Base-by-base conservation (phyloP, 2,113 vertebrate genomes). In the Motacilla alba region DNA sequence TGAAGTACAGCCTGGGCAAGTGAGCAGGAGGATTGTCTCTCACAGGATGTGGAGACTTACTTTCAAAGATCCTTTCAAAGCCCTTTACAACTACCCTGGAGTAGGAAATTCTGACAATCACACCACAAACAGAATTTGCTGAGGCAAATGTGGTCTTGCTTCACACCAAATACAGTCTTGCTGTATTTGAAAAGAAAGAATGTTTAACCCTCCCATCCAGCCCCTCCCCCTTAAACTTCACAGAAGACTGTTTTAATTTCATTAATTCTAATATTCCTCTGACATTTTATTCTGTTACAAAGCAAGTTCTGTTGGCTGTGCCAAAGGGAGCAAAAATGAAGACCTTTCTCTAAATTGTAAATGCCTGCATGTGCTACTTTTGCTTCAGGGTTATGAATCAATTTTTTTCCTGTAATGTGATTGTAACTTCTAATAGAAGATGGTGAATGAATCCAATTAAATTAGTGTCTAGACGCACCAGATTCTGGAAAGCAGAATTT, bases 401-500 rank as follows among this genome's bases (percentile, higher is more conserved):
- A 20, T 52, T 24, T 24, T 91, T 94, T 95, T 44, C 33, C 46
- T 56, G 10, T 73, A 67, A 83, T 59, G 27, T 81, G 39, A 62
- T 66, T 87, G 49, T 68, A 67, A 41, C 24, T 79, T 88, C 41
- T 47, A 79, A 50, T 28, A 78, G 43, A 78, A 66, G 19, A 10
- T 55, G 16, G 22, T 75, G 56, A 77, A 70, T 39, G 9, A 78
- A 78, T 30, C 11, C 16, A 64, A 31, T 59, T 23, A 75, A 75
- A 60, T 68, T 52, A 30, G 5, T 31, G 11, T 52, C 73, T 81
- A 87, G 39, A 68, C n/a, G 28, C 7, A 78, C 9, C 18, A 69
- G 53, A n/a, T 85, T 79, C 62, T 68, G 66, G 58, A 92, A 78
- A 76, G 49, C 6, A 87, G n/a, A 78, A 89, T 77, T 35, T 89